Conservation (phyloP, 2,888 invertebrate species). For the Zaprionus obscuricornis region DNA sequence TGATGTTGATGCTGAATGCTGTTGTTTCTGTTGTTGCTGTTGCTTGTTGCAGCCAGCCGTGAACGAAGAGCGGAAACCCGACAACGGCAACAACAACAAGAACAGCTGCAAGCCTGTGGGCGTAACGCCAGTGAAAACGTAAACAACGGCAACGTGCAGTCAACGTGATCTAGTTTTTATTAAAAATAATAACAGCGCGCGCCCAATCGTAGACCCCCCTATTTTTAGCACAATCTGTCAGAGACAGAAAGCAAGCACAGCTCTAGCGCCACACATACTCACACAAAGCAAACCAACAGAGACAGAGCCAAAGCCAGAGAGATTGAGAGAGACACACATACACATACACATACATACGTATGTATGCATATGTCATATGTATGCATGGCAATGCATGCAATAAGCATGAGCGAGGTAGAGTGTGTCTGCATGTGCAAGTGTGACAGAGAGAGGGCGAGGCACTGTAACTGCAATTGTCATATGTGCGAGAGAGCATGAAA, state of each 20-base stretch:
- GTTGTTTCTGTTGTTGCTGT: slow-evolving; percentile 24
- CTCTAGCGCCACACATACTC: slow-evolving; percentile 15
- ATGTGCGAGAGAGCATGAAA: not conserved
- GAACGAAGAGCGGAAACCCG: slow-evolving; percentile 63
- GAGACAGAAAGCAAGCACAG: slow-evolving; percentile 24
- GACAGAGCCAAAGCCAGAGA: not conserved
- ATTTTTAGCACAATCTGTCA: slow-evolving; percentile 73
- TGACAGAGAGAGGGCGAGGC: not conserved
- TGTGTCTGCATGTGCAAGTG: not conserved
- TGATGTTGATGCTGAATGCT: slow-evolving; percentile 27
- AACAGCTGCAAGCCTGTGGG: slow-evolving; percentile 52
- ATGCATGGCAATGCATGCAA: too few relatives aligned
- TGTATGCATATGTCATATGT: too few relatives aligned
- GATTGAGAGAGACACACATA: too few relatives aligned
- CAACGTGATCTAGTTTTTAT: slow-evolving; percentile 79
- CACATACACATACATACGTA: too few relatives aligned
- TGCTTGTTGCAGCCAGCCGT: slow-evolving; percentile 57
- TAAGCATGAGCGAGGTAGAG: too few relatives aligned
- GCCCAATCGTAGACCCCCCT: slow-evolving; percentile 60
- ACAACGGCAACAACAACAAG: slow-evolving; percentile 34
- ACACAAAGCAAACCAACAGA: too few relatives aligned
- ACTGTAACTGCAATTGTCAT: too few relatives aligned
- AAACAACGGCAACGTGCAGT: slow-evolving; percentile 73
- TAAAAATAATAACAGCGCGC: slow-evolving; percentile 72
- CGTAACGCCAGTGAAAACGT: slow-evolving; percentile 62